phyloP scores from a whole-genome alignment of 2,113 vertebrate genomes.

The Anoplopoma fimbria region DNA sequence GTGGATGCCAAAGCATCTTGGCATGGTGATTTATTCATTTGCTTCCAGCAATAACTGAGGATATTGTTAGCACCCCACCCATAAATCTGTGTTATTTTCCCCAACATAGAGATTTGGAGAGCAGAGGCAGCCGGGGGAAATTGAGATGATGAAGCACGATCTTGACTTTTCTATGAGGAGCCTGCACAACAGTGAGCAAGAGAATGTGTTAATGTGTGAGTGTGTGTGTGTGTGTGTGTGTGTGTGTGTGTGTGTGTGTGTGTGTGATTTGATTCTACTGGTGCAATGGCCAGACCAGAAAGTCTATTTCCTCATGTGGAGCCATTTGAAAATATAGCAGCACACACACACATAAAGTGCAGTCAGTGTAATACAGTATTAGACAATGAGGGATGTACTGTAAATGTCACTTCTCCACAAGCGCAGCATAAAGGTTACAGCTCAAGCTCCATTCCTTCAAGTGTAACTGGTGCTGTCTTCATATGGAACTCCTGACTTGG shows the following conservation, averaged over 20 bases:
- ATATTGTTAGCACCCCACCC: slow-evolving; percentile 62
- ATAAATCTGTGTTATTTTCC: slow-evolving; percentile 70
- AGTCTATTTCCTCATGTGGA: slow-evolving; percentile 12
- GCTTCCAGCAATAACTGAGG: slow-evolving; percentile 66
- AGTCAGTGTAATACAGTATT: slow-evolving; percentile 15
- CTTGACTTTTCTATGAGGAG: slow-evolving; percentile 50
- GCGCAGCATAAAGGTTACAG: slow-evolving; percentile 46
- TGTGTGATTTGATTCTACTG: slow-evolving; percentile 23
- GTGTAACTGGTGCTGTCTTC: not conserved
- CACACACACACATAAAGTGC: slow-evolving; percentile 6
- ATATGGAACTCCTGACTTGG: not conserved
- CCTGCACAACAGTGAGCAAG: slow-evolving; percentile 19
- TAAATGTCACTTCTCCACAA: slow-evolving; percentile 45
- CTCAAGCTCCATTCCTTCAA: not conserved
- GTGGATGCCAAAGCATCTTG: slow-evolving; percentile 44
- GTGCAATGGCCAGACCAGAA: slow-evolving; percentile 13
- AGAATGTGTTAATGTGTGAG: slow-evolving; percentile 31
- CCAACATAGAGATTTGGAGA: slow-evolving; percentile 53
- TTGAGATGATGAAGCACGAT: slow-evolving; percentile 61
- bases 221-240: slow-evolving; percentile 4
- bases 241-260: slow-evolving; percentile 9
- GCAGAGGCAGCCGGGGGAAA: slow-evolving; percentile 44
- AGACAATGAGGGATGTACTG: slow-evolving; percentile 45
- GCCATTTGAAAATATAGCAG: slow-evolving; percentile 10
- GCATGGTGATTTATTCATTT: slow-evolving; percentile 75